phyloP scores from a whole-genome alignment of 53 echinoderm and acorn worm genomes.

The Patiria pectinifera region DNA sequence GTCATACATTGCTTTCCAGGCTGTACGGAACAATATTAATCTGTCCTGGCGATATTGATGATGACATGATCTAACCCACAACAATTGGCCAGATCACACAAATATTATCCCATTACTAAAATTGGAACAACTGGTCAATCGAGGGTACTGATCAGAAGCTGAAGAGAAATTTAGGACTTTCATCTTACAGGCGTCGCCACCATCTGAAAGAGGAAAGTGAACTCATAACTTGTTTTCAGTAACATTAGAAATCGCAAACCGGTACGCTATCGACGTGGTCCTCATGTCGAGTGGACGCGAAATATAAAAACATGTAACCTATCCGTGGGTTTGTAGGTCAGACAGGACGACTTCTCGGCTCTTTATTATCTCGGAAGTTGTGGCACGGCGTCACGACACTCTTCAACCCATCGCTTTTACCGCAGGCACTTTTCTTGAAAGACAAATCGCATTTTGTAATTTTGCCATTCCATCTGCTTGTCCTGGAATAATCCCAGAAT shows the following conservation, averaged over 20 bases:
- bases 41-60: too few relatives aligned
- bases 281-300: slow-evolving; percentile 4
- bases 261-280: slow-evolving; percentile 6
- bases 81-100: too few relatives aligned
- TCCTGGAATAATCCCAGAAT: too few relatives aligned
- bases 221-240: neutral
- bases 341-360: neutral
- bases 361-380: neutral
- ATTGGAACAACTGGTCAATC: too few relatives aligned
- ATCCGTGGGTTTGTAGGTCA: neutral
- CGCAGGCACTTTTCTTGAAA: neutral
- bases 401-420: neutral
- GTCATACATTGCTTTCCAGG: too few relatives aligned
- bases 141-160: neutral
- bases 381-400: neutral
- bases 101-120: too few relatives aligned
- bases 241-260: neutral
- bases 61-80: too few relatives aligned
- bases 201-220: neutral
- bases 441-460: too few relatives aligned
- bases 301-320: slow-evolving; percentile 24
- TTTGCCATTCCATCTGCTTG: too few relatives aligned
- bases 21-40: too few relatives aligned
- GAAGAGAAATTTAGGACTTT: neutral
- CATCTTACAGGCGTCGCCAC: neutral